Evolutionary conservation across 1,140 invertebrate genomes (phyloP), one percentile per base, ranked within the genome.

Genomic region (Aphis craccivora): DNA sequence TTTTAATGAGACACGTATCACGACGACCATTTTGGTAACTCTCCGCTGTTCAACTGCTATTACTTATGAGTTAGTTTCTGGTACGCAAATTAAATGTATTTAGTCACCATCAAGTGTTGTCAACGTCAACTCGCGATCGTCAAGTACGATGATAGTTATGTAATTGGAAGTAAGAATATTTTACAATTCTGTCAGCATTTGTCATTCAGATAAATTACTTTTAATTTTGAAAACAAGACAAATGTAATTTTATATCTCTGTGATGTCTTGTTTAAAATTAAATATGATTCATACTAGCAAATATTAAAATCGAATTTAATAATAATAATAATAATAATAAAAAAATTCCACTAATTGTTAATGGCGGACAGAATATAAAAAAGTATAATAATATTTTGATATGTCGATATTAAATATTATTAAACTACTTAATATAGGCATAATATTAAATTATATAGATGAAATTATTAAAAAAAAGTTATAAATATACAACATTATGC

Each of bases 71-170:
- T 87, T 48, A 23, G 48, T 53, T 35, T 51, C 45, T 88, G 48
- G 48, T 88, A 88, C 87, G 20, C 23, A 35, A 51, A 88, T 88
- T 53, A 53, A 88, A 88, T 22, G 87, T 51, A 88, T 48, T 35
- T 23, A 35, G n/a, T 88, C 48, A 9, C n/a, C 30, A 88, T 35
- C 84, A 86, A 86, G 11, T 43, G 25, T 37, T 45, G 7, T 48
- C 18, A 48, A 87, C 43, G 86, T 87, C 86, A 48, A 84, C 22
- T 37, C 25, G 37, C 11, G 40, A 81, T 22, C 18, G 76, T 5
- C 83, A 40, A 11, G 40, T 45, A 43, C 2, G 30, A 84, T 3
- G 11, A 51, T 48, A 18, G 30, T 7, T 7, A 53, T 53, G 48
- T 37, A 23, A 53, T 81, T 30, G 14, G 48, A 51, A 88, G 51